Base-by-base conservation (phyloP, 2,888 invertebrate genomes). In the Drosophila cracens region DNA sequence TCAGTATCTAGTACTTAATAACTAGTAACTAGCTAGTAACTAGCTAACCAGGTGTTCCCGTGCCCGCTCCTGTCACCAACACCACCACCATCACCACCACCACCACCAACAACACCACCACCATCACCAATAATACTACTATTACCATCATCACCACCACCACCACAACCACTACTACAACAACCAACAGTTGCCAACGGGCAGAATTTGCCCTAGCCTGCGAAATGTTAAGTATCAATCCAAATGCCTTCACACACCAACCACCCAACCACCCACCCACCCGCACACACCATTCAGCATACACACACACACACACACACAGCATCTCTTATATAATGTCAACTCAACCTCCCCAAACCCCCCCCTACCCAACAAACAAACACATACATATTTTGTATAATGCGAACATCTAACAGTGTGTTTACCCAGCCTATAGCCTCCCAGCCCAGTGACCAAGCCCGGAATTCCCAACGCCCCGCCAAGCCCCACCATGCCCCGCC, bases 211-310 rank as follows among this genome's bases (percentile, higher is more conserved):
- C 25, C 60, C 60, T 49, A 38, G 53, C 61, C 72, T 73, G 67
- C 66, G 16, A 72, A 72, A 66, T 52, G 79, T 79, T 79, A 79
- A 82, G 79, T 79, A 79, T 79, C 66, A 62, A 67, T 64, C 53
- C 52, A 58, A 76, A 52, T 67, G 21, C 34, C 49, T 53, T 16
- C 40, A 46, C 58, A 21, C 21, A 33, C 10, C 38, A 38, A 27
- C 25, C 38, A 25, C 18, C n/a, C n/a, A n/a, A n/a, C 31, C 48
- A 29, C n/a, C 18, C 40, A 38, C 34, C 11, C 25, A 43, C 34
- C 25, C 48, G 36, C 33, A 13, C 31, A 34, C 34, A 38, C 33
- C 49, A 34, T 53, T 33, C 34, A 16, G 54, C 46, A 43, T 36
- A 52, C 31, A 43, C 25, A 13, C 46, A 27, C 49, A 27, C 59